These are phyloP conservation scores for Monochamus alternatus DNA, from an alignment of 2,888 invertebrate genomes.

Conservation along the genomic window DNA sequence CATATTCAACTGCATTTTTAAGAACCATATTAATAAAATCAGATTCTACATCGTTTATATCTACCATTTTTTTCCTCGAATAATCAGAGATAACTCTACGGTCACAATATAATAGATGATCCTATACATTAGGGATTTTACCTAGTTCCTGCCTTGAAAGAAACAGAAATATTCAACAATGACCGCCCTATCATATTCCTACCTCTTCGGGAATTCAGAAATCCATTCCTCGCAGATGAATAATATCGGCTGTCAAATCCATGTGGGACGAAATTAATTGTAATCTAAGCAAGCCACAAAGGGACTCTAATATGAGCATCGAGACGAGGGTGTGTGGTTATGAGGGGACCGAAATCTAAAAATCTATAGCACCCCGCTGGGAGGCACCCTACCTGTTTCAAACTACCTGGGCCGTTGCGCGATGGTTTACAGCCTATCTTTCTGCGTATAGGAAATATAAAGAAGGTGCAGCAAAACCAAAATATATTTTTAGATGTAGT, in stretches of 20 bases:
- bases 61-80: too few relatives aligned
- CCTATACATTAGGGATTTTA: too few relatives aligned
- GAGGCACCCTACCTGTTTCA: slow-evolving; percentile 15
- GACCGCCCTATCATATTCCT: neutral
- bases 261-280: slow-evolving; percentile 2
- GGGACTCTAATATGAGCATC: slow-evolving; percentile 16
- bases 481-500: too few relatives aligned
- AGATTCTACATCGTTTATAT: too few relatives aligned
- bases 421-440: neutral
- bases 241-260: slow-evolving; percentile 17
- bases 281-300: slow-evolving; percentile 16
- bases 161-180: too few relatives aligned
- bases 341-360: slow-evolving; percentile 10
- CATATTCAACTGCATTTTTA: too few relatives aligned
- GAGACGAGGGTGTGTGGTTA: slow-evolving; percentile 19
- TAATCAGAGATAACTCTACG: too few relatives aligned
- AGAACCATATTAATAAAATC: too few relatives aligned
- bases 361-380: slow-evolving; percentile 20
- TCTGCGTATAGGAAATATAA: neutral
- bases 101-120: too few relatives aligned
- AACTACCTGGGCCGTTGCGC: neutral
- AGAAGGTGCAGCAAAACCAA: neutral
- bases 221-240: neutral
- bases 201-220: neutral
- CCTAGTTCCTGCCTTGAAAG: too few relatives aligned